Evolutionary conservation across 2,888 invertebrate genomes (phyloP), one percentile per base, ranked within the genome.

Genomic region (Chrysotoxum bicinctum): DNA sequence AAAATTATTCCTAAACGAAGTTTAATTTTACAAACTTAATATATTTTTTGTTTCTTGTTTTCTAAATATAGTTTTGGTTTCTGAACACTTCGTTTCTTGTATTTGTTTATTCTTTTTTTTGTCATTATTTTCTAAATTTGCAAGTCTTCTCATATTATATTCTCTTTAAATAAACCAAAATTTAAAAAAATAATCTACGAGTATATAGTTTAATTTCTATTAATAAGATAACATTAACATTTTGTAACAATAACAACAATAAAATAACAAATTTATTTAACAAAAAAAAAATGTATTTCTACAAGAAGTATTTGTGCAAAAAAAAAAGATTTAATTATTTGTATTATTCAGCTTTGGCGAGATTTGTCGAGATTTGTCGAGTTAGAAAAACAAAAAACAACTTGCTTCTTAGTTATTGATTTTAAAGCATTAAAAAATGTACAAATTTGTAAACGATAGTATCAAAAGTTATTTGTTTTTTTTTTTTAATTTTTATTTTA

Each of bases 351-450:
- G 72, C 68, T 66, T 85, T 58, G 88, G 88, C 88, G 88, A 88
- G 87, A 88, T 87, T 88, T 84, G 72, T 88, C 88, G 89, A 89
- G 89, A 88, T 88, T 87, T 87, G 45, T n/a, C n/a, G 54, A 85
- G 58, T 81, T 77, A 68, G 32, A 76, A 69, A 72, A 72, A 68
- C 19, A 54, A 69, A n/a, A 62, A 40, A 76, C 45, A 74, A 37
- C 12, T 64, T 70, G 32, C 62, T 82, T 19, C 30, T 48, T 43
- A 66, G 37, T 62, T 56, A 52, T 73, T 69, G 68, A 74, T 79
- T 70, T 80, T 76, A 85, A 81, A 85, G 76, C 81, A 81, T 81
- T 56, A 81, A 81, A 80, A 85, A 81, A 81, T 85, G 68, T 85
- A 85, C 76, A 85, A 80, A 69, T 77, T 68, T 85, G 81, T 85